Conservation (phyloP, 2,113 vertebrate species). For the Tragelaphus imberbis region DNA sequence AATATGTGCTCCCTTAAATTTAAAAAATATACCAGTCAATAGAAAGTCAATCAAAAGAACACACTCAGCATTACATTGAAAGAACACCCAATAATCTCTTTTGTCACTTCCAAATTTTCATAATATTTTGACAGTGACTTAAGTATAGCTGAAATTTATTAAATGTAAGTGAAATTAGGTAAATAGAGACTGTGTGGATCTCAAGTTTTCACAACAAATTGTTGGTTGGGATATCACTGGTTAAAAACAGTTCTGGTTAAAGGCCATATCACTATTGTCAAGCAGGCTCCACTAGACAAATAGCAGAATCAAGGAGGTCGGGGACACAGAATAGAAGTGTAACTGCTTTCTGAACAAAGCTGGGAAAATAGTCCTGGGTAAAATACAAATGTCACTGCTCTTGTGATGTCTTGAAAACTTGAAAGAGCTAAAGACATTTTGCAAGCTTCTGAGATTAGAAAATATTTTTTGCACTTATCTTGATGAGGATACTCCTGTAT, state of each 20-base stretch:
- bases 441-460: background rate
- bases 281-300: background rate
- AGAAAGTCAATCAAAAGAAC: background rate
- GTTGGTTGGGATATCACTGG: background rate
- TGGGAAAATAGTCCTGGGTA: background rate
- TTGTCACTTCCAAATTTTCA: background rate
- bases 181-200: background rate
- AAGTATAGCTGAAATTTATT: background rate
- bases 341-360: slow-evolving; percentile 13
- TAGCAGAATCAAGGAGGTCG: background rate
- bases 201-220: background rate
- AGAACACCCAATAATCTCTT: background rate
- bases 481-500: background rate
- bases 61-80: background rate
- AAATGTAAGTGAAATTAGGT: background rate
- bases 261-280: background rate
- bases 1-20: background rate
- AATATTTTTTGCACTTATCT: background rate
- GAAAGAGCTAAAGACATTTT: slow-evolving; percentile 7
- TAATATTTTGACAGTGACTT: slow-evolving; percentile 11
- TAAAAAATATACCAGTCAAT: background rate
- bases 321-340: background rate
- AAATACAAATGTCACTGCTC: slow-evolving; percentile 20
- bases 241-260: slow-evolving; percentile 22
- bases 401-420: background rate